Conservation (phyloP, 2,888 invertebrate genomes). For the Dasysyrphus albostriatus region DNA sequence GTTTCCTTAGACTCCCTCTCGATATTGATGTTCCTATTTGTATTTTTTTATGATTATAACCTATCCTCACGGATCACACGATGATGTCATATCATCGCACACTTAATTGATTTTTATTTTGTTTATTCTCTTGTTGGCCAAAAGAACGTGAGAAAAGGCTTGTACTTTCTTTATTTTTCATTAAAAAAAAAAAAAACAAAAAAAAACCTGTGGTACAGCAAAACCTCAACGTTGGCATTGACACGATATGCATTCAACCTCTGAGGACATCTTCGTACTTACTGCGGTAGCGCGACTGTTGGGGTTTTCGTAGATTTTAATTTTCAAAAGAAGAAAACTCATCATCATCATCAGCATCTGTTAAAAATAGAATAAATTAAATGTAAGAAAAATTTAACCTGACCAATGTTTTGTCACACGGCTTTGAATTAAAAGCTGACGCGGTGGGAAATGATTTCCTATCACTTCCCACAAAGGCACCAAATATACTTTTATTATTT, state of each 20-base stretch:
- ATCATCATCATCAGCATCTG: slow-evolving; percentile 31
- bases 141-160: neutral
- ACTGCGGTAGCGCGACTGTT: neutral
- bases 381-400: no score
- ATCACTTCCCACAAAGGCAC: no score
- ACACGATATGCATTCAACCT: slow-evolving; percentile 5
- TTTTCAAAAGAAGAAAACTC: slow-evolving; percentile 20
- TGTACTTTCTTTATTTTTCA: neutral
- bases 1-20: slow-evolving; percentile 2
- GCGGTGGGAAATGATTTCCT: no score
- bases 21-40: slow-evolving; percentile 45
- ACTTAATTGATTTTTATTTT: neutral
- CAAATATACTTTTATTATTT: no score
- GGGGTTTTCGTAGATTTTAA: slow-evolving; percentile 27
- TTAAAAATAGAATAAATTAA: no score
- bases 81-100: no score
- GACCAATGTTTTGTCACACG: no score
- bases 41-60: slow-evolving; percentile 46
- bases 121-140: neutral
- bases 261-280: neutral
- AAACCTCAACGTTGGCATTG: slow-evolving; percentile 8
- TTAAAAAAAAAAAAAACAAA: neutral
- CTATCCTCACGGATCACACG: slow-evolving; percentile 32
- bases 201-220: neutral
- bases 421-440: no score